phyloP scores from a whole-genome alignment of 2,797 vertebrate genomes.

The Distichodus sexfasciatus region DNA sequence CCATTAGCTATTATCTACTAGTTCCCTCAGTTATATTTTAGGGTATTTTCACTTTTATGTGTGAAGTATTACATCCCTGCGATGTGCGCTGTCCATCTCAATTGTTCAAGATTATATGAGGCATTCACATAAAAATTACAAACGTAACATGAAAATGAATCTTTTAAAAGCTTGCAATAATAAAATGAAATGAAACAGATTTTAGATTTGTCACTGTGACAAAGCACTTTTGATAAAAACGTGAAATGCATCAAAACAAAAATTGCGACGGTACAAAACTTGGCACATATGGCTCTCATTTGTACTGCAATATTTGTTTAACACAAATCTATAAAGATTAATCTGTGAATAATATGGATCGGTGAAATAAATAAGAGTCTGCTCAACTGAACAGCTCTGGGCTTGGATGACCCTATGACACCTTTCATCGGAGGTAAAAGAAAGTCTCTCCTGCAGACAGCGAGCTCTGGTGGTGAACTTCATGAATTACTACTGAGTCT shows the following conservation, averaged over 20 bases:
- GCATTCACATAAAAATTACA: too few species aligned
- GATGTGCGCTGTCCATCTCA: neutral
- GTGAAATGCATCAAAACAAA: neutral
- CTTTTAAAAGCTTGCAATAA: too few species aligned
- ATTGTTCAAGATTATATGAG: neutral
- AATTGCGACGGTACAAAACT: neutral
- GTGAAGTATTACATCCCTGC: neutral
- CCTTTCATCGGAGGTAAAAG: neutral
- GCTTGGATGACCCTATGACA: neutral
- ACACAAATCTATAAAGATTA: neutral
- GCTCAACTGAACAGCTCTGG: neutral
- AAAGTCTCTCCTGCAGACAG: neutral
- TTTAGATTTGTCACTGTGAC: too few species aligned
- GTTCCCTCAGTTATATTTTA: neutral
- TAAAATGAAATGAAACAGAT: too few species aligned
- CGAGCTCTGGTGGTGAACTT: slow-evolving; percentile 4
- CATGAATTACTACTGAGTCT: slow-evolving; percentile 62
- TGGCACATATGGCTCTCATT: neutral
- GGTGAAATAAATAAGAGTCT: neutral
- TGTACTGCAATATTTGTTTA: neutral
- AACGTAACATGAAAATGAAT: too few species aligned
- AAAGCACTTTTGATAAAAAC: too few species aligned
- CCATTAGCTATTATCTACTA: neutral
- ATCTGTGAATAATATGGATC: neutral
- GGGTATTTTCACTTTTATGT: neutral